Base-by-base conservation (phyloP, 2,888 invertebrate genomes). In the Eumacrocentrus americanus region DNA sequence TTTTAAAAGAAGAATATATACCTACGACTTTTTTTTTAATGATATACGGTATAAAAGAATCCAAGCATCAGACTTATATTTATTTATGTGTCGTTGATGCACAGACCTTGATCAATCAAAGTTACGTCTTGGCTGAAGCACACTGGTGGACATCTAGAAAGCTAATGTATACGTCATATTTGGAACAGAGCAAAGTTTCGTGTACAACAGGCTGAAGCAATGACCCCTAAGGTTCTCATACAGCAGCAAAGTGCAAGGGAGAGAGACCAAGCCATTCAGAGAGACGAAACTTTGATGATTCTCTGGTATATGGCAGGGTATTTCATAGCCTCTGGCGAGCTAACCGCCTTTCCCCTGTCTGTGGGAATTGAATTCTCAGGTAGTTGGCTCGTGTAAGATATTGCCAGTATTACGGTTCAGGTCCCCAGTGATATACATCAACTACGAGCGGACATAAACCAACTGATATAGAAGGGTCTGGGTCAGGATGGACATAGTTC, bases 1-100 rank as follows among this genome's bases (percentile, higher is more conserved):
- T n/a, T n/a, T n/a, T n/a, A n/a, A n/a, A n/a, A n/a, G n/a, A n/a
- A n/a, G n/a, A n/a, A n/a, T n/a, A n/a, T n/a, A n/a, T n/a, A n/a
- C n/a, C n/a, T n/a, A n/a, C n/a, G n/a, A n/a, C n/a, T n/a, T n/a
- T n/a, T n/a, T n/a, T n/a, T n/a, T n/a, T n/a, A n/a, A n/a, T 63
- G 57, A 58, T 51, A 64, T 44, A 65, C 67, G 71, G 68, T 69
- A 64, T 67, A 50, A 38, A 25, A n/a, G n/a, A n/a, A n/a, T n/a
- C n/a, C n/a, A n/a, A n/a, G n/a, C n/a, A n/a, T n/a, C n/a, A n/a
- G n/a, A n/a, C n/a, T n/a, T n/a, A n/a, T n/a, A n/a, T n/a, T n/a
- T n/a, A n/a, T n/a, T n/a, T n/a, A n/a, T n/a, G n/a, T n/a, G n/a
- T n/a, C n/a, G n/a, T n/a, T n/a, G n/a, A n/a, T n/a, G n/a, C n/a